Base-by-base conservation (phyloP, 2,888 invertebrate species). In the Troglohyphantes excavatus region DNA sequence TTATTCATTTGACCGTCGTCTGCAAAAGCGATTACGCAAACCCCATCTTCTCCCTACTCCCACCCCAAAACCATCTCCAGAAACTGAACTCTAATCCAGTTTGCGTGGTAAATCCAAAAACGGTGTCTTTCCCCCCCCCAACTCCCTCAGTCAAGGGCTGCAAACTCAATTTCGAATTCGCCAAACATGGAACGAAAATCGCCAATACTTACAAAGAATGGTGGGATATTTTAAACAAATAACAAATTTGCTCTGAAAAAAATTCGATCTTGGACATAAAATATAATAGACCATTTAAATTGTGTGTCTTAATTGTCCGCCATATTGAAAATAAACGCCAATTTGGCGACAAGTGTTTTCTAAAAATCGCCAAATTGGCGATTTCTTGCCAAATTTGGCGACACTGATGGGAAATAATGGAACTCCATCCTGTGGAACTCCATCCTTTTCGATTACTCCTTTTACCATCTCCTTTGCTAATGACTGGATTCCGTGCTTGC, bases 101-200 rank as follows among this genome's bases (percentile, higher is more conserved):
- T 88, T 88, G 88, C 88, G 88, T 88, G 88, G 88, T 67, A 88
- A 88, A 88, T 88, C 88, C 88, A 88, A 88, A 88, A 88, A 82
- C 82, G 81, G 88, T 88, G 82, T 88, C 88, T 88, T 76, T 73
- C 72, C 29, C 79, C 33, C n/a, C 53, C 53, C 53, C 53, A 9
- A 2, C 13, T 17, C n/a, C n/a, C 53, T 53, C 2, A 13, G 39
- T 1, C 39, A 39, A 39, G 39, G 39, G 39, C 39, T 39, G 39
- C n/a, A n/a, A n/a, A 7, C 13, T 13, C 0, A 33, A 39, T 11
- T 13, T 39, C 9, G 39, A 39, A 39, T 39, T 39, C 39, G 39
- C 39, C 39, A 39, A 39, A 39, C n/a, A 39, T 39, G 7, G 1
- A 1, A 7, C 2, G 13, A 39, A 2, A 7, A 13, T 39, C 39